A percentile compares a stretch with the other conserved stretches of the same genome.
Conservation (phyloP, 2,797 vertebrate species). For the Oreochromis grahami region DNA sequence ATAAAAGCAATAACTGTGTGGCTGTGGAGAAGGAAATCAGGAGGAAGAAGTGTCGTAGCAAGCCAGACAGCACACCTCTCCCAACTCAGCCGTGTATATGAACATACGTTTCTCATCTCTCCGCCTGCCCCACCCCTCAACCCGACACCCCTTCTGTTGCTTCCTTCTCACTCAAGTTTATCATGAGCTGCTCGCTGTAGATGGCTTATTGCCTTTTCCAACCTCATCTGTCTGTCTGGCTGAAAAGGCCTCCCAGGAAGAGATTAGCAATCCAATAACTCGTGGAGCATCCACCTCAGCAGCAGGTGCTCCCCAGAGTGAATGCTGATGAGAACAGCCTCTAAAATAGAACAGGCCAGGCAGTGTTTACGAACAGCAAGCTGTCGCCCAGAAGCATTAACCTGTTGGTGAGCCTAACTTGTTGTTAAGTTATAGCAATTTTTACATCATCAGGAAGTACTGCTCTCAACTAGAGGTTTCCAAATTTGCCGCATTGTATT, state of each 20-base stretch:
- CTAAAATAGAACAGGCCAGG: constrained; percentile 40
- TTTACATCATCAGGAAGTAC: background rate
- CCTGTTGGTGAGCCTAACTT: background rate
- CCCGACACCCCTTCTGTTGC: background rate
- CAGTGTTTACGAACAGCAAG: constrained; percentile 26
- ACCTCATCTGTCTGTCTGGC: constrained; percentile 54
- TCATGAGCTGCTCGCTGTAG: constrained; percentile 57
- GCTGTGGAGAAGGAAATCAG: constrained; percentile 32
- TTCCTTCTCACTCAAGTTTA: constrained; percentile 49
- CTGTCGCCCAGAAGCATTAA: background rate
- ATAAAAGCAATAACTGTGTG: constrained; percentile 72
- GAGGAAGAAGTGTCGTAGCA: constrained; percentile 5
- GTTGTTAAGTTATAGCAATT: background rate
- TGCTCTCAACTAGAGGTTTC: background rate
- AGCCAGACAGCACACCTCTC: constrained; percentile 9
- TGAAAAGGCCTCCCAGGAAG: constrained; percentile 72
- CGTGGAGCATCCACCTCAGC: constrained; percentile 57
- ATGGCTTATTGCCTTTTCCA: constrained; percentile 69
- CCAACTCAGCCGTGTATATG: background rate
- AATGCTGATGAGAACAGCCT: constrained; percentile 66
- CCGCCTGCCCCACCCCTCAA: background rate
- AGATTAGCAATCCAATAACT: constrained; percentile 76
- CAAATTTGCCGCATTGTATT: background rate
- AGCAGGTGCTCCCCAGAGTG: constrained; percentile 60
- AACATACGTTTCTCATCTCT: background rate